Evolutionary conservation across 2,797 vertebrate species (phyloP), one percentile per base, ranked within the genome.

Genomic region (Psittacula derbiana): DNA sequence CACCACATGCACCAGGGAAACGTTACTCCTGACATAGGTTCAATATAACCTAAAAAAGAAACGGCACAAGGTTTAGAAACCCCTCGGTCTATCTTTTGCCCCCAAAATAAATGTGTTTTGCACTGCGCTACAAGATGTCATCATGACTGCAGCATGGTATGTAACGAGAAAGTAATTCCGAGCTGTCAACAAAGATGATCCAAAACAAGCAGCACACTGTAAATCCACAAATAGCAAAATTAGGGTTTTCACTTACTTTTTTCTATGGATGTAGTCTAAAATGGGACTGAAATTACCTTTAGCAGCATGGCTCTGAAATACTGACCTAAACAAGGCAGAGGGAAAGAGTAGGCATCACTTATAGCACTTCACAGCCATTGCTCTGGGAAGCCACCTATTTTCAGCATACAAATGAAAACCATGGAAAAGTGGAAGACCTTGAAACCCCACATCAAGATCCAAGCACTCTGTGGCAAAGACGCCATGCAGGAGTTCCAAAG

Each of bases 221-320:
- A 85, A 96, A 87, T 65, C 78, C 84, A 83, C 93, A 94, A 86
- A 92, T 50, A 91, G 65, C 49, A 91, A 93, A 94, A 95, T 74
- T 55, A 83, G 30, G 41, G 44, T 16, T 89, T 93, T 85, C 53
- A 27, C 30, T 78, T 86, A 36, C 5, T 62, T 50, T 65, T 79
- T 52, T 25, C 55, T 49, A 14, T 31, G 15, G 18, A 71, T 4
- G 2, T 64, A 49, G 41, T 17, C 31, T 89, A 80, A 93, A 89
- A 72, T 4, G 80, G n/a, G 15, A 61, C 33, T 78, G 60, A 74
- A 88, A 74, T 60, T 73, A 71, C 31, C 25, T 80, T 92, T 80
- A 84, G 76, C 28, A 64, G 15, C 31, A 21, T 14, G 21, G 12
- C 10, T 89, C 53, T 60, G 46, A 82, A 74, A 44, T 20, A 23